Conservation (phyloP, 1,140 invertebrate species). For the Hyphantria cunea region DNA sequence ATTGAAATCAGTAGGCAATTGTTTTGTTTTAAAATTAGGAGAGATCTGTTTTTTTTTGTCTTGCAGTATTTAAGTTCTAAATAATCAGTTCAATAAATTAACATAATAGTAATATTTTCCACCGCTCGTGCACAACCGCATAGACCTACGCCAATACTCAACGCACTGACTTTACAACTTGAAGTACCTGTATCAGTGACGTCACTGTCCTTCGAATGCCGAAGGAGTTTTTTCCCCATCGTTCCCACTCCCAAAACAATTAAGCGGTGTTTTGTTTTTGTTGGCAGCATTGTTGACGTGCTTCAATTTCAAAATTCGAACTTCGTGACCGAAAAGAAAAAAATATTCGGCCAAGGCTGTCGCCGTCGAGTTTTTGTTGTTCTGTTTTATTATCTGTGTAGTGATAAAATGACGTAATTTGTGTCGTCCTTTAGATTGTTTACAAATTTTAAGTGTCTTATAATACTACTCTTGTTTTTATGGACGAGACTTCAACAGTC, state of each 20-base stretch:
- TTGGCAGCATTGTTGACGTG: slow-evolving; percentile 49
- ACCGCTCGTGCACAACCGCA: too few species aligned
- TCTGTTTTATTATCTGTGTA: slow-evolving; percentile 4
- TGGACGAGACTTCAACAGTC: too few species aligned
- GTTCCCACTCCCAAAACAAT: slow-evolving; percentile 59
- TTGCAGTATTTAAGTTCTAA: too few species aligned
- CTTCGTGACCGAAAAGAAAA: slow-evolving; percentile 21
- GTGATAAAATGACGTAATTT: slow-evolving; percentile 15
- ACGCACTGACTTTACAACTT: slow-evolving; percentile 35
- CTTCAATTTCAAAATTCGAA: slow-evolving; percentile 44
- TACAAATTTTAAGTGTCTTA: neutral
- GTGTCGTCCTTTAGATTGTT: slow-evolving; percentile 9
- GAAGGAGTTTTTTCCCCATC: slow-evolving; percentile 48
- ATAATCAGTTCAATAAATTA: too few species aligned
- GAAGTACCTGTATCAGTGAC: slow-evolving; percentile 55
- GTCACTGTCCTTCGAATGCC: slow-evolving; percentile 70
- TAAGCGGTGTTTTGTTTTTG: slow-evolving; percentile 55
- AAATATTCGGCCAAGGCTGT: slow-evolving; percentile 20
- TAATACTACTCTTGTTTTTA: too few species aligned
- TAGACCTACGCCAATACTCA: slow-evolving; percentile 38
- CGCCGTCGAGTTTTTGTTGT: slow-evolving; percentile 10
- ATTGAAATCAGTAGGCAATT: slow-evolving; percentile 1
- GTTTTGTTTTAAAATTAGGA: neutral
- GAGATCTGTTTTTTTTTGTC: neutral
- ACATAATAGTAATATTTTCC: too few species aligned